Base-by-base conservation (phyloP, 2,113 vertebrate genomes). In the Prunella himalayana region DNA sequence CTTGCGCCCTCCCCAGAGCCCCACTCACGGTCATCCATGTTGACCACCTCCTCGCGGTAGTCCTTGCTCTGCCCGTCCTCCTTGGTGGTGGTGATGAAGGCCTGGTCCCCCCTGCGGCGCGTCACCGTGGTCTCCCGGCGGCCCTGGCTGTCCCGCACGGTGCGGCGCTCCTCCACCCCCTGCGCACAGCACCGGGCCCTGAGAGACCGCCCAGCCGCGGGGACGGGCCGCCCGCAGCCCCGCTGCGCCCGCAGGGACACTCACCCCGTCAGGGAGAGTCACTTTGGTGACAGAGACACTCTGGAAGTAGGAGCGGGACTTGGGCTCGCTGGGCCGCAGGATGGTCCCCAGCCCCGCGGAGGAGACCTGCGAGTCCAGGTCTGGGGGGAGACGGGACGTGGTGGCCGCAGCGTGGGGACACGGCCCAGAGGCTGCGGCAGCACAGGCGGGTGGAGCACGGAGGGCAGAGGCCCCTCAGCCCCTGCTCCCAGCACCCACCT, bases 211-310 rank as follows among this genome's bases (percentile, higher is more conserved):
- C 51, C 8, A 1, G 8, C 12, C n/a, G 20, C 1, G 1, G 49
- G 31, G 18, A 57, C 0, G 0, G 16, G 9, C 5, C 24, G 13
- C 61, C 49, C 13, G 0, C 0, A 6, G 27, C 39, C 39, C 30
- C 3, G 11, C 59, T 8, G 27, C 12, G 6, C 44, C 23, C 4
- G 4, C n/a, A 6, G 11, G 27, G 54, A 61, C 27, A 69, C 98
- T 98, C 56, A 99, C 99, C 98, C 99, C 99, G 2, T 99, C 99
- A 13, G 99, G 99, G 37, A 95, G 96, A 24, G 96, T 97, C 73
- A 98, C 97, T 93, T 87, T 98, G 72, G 98, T 98, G 86, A 99
- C 97, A 0, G 96, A 98, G 75, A 99, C 95, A 0, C 98, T 99
- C 95, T 98, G 98, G 97, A 99, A 99, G 95, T 98, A 99, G 2